Conservation (phyloP, 2,888 invertebrate genomes). For the Macropis europaea region DNA sequence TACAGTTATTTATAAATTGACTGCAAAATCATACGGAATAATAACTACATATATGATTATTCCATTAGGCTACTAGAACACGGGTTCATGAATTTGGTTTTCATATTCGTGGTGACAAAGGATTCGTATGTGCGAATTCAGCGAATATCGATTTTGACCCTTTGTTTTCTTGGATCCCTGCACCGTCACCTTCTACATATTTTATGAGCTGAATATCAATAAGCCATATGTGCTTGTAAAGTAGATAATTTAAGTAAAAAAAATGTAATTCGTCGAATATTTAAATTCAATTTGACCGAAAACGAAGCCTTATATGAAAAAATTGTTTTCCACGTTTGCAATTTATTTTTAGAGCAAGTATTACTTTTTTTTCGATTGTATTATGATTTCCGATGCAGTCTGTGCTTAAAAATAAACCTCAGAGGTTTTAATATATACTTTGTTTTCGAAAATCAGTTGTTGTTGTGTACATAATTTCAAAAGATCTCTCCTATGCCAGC, state of each 20-base stretch:
- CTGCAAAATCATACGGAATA: neutral
- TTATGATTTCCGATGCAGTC: neutral
- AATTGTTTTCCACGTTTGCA: too few relatives aligned
- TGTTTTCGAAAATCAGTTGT: too few relatives aligned
- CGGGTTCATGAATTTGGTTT: neutral
- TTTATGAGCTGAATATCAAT: slow-evolving; percentile 2
- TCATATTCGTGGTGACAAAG: slow-evolving; percentile 20
- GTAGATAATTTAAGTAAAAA: neutral
- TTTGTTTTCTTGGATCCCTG: neutral
- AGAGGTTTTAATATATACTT: too few relatives aligned
- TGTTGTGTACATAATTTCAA: too few relatives aligned
- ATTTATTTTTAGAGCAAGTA: neutral
- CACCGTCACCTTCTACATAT: neutral
- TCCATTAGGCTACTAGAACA: slow-evolving; percentile 32
- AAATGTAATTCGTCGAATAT: too few relatives aligned
- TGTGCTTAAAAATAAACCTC: too few relatives aligned
- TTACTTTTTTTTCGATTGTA: neutral
- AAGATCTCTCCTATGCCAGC: too few relatives aligned
- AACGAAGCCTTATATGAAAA: too few relatives aligned
- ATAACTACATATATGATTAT: slow-evolving; percentile 17
- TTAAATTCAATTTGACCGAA: too few relatives aligned
- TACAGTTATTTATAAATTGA: neutral
- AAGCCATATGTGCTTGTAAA: neutral
- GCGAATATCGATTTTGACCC: slow-evolving; percentile 13
- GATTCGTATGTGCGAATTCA: slow-evolving; percentile 27